These are phyloP conservation scores for Rousettus leschenaultii DNA, from an alignment of 2,113 vertebrate genomes.

Conservation along the genomic window DNA sequence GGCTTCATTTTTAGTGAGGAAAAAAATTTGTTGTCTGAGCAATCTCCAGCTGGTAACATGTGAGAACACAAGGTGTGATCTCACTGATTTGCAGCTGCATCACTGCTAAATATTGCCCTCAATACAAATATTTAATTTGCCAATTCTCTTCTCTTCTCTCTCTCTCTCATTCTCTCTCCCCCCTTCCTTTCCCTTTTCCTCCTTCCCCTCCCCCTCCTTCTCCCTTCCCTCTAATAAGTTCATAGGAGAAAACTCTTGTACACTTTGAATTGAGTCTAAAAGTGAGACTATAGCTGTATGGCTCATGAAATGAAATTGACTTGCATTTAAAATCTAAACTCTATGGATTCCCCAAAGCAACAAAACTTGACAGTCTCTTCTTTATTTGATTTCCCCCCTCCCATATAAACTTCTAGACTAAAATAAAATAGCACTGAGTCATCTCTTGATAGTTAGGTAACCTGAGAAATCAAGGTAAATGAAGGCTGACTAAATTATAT, in stretches of 20 bases:
- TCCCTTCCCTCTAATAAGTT: not conserved
- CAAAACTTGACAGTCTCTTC: conserved; percentile 50
- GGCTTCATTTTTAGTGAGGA: conserved; percentile 72
- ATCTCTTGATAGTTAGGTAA: conserved; percentile 66
- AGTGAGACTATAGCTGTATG: not conserved
- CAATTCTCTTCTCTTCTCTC: not conserved
- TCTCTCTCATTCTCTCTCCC: not conserved
- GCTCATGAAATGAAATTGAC: not conserved
- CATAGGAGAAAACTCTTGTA: conserved; percentile 12
- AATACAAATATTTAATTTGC: conserved; percentile 29
- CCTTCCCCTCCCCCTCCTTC: no score
- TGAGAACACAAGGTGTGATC: conserved; percentile 47
- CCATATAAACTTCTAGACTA: conserved; percentile 42
- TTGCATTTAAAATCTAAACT: conserved; percentile 56
- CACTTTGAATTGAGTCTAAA: not conserved
- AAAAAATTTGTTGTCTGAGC: conserved; percentile 59
- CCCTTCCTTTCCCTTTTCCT: not conserved
- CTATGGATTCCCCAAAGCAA: conserved; percentile 51
- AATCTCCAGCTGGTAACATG: conserved; percentile 33
- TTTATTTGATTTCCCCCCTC: conserved; percentile 19
- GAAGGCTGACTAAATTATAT: conserved; percentile 76
- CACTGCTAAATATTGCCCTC: not conserved
- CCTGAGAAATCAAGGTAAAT: conserved; percentile 76
- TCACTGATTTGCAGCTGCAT: not conserved
- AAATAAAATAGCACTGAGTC: conserved; percentile 67